phyloP scores from a whole-genome alignment of 2,888 invertebrate species.

The Polymixis lichenea region DNA sequence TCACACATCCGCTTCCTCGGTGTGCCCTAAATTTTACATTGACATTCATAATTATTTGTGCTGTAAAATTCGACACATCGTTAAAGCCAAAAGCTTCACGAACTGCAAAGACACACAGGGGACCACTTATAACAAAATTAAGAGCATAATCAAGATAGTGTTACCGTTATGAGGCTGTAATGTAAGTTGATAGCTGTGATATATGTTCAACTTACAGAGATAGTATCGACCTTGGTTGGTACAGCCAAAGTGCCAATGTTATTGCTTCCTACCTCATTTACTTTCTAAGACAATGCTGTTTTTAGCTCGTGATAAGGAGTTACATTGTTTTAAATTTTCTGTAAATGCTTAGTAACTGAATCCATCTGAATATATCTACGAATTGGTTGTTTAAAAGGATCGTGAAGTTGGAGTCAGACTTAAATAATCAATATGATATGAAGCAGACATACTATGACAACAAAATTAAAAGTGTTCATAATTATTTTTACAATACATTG shows the following conservation, averaged over 20 bases:
- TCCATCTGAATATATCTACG: neutral
- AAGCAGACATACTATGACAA: neutral
- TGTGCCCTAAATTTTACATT: too few relatives aligned
- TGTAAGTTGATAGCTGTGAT: conserved; percentile 45
- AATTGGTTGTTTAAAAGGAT: neutral
- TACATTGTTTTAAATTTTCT: conserved; percentile 29
- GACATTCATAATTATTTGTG: too few relatives aligned
- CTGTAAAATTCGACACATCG: neutral
- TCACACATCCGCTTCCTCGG: neutral
- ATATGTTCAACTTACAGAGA: conserved; percentile 56
- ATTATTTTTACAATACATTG: neutral
- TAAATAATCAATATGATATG: neutral
- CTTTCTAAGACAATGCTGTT: conserved; percentile 66
- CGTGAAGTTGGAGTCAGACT: neutral
- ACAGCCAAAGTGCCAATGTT: conserved; percentile 59
- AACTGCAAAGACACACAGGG: conserved; percentile 33
- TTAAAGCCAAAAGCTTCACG: conserved; percentile 11
- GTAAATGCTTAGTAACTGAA: conserved; percentile 1
- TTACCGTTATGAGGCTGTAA: conserved; percentile 42
- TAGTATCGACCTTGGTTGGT: conserved; percentile 67
- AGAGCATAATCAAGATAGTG: conserved; percentile 38
- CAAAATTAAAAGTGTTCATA: neutral
- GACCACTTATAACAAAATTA: conserved; percentile 47
- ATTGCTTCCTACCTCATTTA: conserved; percentile 67
- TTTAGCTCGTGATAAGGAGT: conserved; percentile 4